Conservation (phyloP, 2,888 invertebrate genomes). For the Carpatolechia fugitivella region DNA sequence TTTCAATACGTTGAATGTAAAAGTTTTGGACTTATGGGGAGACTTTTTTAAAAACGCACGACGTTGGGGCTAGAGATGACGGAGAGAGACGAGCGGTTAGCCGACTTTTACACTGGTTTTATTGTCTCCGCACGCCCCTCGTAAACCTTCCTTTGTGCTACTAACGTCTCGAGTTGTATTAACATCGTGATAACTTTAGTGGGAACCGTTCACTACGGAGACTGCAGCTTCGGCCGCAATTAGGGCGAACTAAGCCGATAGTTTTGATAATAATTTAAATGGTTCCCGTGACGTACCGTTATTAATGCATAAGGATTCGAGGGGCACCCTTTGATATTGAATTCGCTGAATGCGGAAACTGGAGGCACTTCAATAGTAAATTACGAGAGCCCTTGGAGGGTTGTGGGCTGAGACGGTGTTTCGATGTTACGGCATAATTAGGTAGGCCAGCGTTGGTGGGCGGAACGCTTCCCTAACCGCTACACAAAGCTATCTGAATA, state of each 20-base stretch:
- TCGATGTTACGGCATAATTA: slow-evolving; percentile 56
- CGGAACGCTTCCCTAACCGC: slow-evolving; percentile 26
- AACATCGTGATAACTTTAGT: slow-evolving; percentile 68
- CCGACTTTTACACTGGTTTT: slow-evolving; percentile 74
- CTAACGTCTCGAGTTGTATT: slow-evolving; percentile 70
- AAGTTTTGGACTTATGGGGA: slow-evolving; percentile 43
- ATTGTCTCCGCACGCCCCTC: slow-evolving; percentile 66
- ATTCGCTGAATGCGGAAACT: slow-evolving; percentile 58
- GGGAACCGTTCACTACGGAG: slow-evolving; percentile 36
- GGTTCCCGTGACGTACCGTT: slow-evolving; percentile 52
- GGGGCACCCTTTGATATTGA: slow-evolving; percentile 61
- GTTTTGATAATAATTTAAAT: slow-evolving; percentile 71
- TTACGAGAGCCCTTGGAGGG: slow-evolving; percentile 51
- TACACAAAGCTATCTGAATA: slow-evolving; percentile 23
- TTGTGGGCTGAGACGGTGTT: slow-evolving; percentile 47
- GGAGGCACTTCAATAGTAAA: slow-evolving; percentile 47
- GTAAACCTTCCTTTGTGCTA: slow-evolving; percentile 64
- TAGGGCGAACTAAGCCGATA: slow-evolving; percentile 55
- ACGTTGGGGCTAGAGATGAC: slow-evolving; percentile 53
- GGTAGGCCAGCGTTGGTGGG: slow-evolving; percentile 39
- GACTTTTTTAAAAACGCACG: slow-evolving; percentile 59
- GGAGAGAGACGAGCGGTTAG: slow-evolving; percentile 61
- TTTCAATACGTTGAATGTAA: slow-evolving; percentile 48
- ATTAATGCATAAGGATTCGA: slow-evolving; percentile 55
- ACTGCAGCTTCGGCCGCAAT: slow-evolving; percentile 55